Conservation (phyloP, 1,140 invertebrate species). For the Drosophila ficusphila region DNA sequence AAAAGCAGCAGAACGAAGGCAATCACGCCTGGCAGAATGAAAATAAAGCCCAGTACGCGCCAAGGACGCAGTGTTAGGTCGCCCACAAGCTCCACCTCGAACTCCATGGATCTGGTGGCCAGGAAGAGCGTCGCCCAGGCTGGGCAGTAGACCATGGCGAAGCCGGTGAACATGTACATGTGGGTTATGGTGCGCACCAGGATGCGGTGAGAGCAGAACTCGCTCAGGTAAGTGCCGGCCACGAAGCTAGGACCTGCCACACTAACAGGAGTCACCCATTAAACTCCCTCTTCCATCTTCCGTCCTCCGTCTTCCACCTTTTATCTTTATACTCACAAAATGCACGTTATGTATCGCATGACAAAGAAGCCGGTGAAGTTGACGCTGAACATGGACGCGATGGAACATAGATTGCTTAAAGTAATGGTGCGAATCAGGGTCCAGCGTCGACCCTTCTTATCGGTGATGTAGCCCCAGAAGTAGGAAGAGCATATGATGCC, state of each 20-base stretch:
- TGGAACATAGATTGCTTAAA: conserved; percentile 45
- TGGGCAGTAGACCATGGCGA: conserved; percentile 60
- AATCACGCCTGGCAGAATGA: conserved; percentile 48
- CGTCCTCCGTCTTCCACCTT: too few relatives aligned
- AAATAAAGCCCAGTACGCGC: conserved; percentile 43
- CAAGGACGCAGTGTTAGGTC: conserved; percentile 38
- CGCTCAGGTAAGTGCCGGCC: conserved; percentile 58
- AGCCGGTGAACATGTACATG: conserved; percentile 67
- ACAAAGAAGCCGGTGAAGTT: conserved; percentile 48
- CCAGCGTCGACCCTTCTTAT: conserved; percentile 86
- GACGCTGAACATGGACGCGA: conserved; percentile 62
- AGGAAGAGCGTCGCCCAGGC: conserved; percentile 39
- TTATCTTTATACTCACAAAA: conserved; percentile 57
- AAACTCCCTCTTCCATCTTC: too few relatives aligned
- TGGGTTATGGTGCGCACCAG: conserved; percentile 47
- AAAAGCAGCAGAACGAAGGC: conserved; percentile 49
- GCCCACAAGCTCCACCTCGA: conserved; percentile 27
- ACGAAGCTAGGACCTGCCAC: conserved; percentile 65
- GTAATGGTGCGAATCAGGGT: conserved; percentile 84
- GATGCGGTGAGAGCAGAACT: conserved; percentile 59
- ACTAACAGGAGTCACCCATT: conserved; percentile 11
- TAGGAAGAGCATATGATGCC: conserved; percentile 86
- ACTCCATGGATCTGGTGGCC: conserved; percentile 22
- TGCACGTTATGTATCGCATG: conserved; percentile 55
- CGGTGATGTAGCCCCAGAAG: conserved; percentile 89